Evolutionary conservation across 2,113 vertebrate genomes (phyloP), one percentile per base, ranked within the genome.

Genomic region (Alethe castanea): DNA sequence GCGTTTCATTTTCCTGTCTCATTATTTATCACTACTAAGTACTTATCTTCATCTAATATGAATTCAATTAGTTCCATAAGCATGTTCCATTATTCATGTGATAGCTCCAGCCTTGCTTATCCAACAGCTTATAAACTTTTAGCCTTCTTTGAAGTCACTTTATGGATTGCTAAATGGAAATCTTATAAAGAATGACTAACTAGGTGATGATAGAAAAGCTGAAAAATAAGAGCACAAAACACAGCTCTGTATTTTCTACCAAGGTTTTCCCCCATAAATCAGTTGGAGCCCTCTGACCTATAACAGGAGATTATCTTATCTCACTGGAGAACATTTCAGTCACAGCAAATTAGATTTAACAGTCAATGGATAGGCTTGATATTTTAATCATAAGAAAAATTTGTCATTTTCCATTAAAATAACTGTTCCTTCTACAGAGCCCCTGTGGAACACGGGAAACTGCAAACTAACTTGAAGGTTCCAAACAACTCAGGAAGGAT

Each of bases 101-200:
- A 91, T 92, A 87, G 93, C 61, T 90, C 88, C 88, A 79, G 91
- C 67, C 95, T 94, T 70, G 93, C 91, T 96, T 91, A 95, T 85
- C 77, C 83, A 95, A 93, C 79, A 96, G 93, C 87, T 96, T 95
- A 98, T 84, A 92, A 98, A 98, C 93, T 86, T 95, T 90, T 94
- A 71, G 74, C 91, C 81, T 96, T 88, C 97, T 98, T 98, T 98
- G 97, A 99, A 98, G 97, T 98, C 94, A 90, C 87, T 98, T 97
- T 97, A 97, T 97, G 97, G 95, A 97, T 87, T 97, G 95, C 92
- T 98, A 97, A 97, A 96, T 90, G 93, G 91, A 95, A 95, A 96
- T 96, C 96, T 93, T 97, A 96, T 79, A 95, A 89, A 82, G 91
- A 95, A 98, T 97, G 98, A 98, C 97, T 98, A 98, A 98, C 95